Base-by-base conservation (phyloP, 1,140 invertebrate genomes). In the Caerostris extrusa region DNA sequence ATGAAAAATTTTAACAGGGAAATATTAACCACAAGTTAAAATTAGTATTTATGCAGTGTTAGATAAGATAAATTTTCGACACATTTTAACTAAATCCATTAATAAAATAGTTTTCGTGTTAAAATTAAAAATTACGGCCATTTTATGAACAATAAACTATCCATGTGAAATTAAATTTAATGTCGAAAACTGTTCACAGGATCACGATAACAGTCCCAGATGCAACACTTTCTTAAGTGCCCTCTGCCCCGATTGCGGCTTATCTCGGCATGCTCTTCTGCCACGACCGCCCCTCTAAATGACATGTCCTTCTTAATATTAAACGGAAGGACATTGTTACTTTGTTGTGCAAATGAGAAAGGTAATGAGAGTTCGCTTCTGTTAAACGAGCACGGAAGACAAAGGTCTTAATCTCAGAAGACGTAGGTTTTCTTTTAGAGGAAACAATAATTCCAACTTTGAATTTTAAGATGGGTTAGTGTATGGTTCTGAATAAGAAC, bases 261-360 rank as follows among this genome's bases (percentile, higher is more conserved):
- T 77, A 77, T 77, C 71, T 50, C 34, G 19, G 8, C 19, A 12
- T 77, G 8, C 71, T 10, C 71, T 77, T 50, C 71, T 14, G 19
- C 8, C 10, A 34, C 3, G 50, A 53, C 69, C 34, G 4, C 4
- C 71, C 34, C 10, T 12, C 34, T 50, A 77, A 77, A 77, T 53
- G 71, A 77, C 50, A 50, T 50, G 19, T 12, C 19, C 71, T 10
- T 34, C 34, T 77, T 77, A 77, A 77, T 10, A 77, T 50, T 53
- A 77, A 77, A 14, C 71, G 34, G 71, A 77, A 53, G 8, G 71
- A 77, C 71, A 77, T 77, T 53, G 71, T 77, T 19, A 77, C 50
- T 77, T 77, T 77, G 71, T 77, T 53, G 71, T 77, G 71, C 71
- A 77, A 77, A 77, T 77, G 71, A 77, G 71, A 77, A 77, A 77